These are phyloP conservation scores for Pteropus alecto DNA, from an alignment of 2,113 vertebrate species.

Conservation along the genomic window DNA sequence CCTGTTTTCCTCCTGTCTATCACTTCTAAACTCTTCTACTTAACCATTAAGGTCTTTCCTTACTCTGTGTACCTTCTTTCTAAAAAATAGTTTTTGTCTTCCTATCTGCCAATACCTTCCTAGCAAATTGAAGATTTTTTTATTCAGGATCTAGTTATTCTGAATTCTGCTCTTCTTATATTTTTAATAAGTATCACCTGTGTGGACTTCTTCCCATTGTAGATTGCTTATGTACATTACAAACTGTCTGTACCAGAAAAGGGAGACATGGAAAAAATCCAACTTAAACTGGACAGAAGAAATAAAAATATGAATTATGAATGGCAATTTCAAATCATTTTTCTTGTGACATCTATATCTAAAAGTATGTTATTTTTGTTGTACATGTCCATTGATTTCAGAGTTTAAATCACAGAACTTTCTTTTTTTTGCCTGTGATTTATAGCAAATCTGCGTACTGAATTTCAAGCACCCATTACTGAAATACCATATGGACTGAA, in stretches of 20 bases:
- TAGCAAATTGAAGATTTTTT: not conserved
- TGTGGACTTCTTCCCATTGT: not conserved
- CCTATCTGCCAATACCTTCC: not conserved
- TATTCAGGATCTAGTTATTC: not conserved
- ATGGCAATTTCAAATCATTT: not conserved
- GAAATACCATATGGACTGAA: conserved; percentile 53
- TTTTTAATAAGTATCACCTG: not conserved
- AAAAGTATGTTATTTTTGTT: conserved; percentile 37
- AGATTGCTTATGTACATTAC: not conserved
- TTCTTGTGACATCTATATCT: conserved; percentile 23
- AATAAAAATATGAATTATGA: not conserved
- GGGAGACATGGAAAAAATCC: not conserved
- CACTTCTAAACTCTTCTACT: not conserved
- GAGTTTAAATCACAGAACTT: not conserved
- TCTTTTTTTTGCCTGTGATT: conserved; percentile 56
- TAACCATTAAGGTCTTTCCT: not conserved
- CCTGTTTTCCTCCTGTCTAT: not conserved
- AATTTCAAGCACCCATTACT: conserved; percentile 53
- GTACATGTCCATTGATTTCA: conserved; percentile 43
- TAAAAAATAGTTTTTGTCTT: not conserved
- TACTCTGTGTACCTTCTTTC: not conserved
- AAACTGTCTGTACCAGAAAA: not conserved
- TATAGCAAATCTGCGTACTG: conserved; percentile 17
- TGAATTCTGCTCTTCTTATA: not conserved
- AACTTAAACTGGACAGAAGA: not conserved